A percentile compares a stretch with the other conserved stretches of the same genome.
Evolutionary conservation across 2,888 invertebrate genomes (phyloP).

Genomic region (Xestoiulus laeticollis): DNA sequence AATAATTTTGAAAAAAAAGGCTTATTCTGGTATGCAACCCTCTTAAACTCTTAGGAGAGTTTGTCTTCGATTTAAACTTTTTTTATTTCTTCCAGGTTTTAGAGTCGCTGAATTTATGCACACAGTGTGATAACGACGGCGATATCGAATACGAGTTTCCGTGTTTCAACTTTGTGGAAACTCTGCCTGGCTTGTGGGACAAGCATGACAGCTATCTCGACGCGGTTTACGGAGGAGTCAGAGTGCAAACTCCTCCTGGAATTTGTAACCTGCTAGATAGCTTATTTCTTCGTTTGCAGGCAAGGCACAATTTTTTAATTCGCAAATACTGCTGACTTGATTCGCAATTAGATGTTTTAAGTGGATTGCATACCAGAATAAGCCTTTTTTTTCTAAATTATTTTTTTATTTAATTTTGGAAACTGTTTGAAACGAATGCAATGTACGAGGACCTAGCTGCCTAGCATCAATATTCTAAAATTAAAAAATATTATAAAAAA

Average conservation of each 20-base stretch:
- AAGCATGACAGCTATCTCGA: constrained; percentile 68
- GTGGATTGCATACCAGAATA: no score
- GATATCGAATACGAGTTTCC: constrained; percentile 81
- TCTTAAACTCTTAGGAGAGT: no score
- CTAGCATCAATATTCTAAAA: no score
- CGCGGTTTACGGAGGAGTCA: constrained; percentile 73
- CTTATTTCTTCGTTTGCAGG: constrained; percentile 76
- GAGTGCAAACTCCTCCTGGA: constrained; percentile 69
- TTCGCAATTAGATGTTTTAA: no score
- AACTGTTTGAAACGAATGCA: no score
- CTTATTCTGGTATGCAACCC: no score
- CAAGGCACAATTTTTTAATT: constrained; percentile 58
- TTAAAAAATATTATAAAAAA: no score
- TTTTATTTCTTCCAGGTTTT: constrained; percentile 66
- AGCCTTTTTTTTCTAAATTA: no score
- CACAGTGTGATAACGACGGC: constrained; percentile 75
- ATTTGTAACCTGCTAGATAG: constrained; percentile 72
- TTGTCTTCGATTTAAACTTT: not conserved
- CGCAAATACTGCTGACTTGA: no score
- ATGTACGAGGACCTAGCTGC: no score
- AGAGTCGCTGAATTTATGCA: constrained; percentile 76
- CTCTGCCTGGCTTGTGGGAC: constrained; percentile 75
- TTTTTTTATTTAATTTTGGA: no score
- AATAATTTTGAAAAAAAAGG: no score
- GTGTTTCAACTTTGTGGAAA: constrained; percentile 74